Evolutionary conservation across 2,797 vertebrate genomes (phyloP).

Genomic region (Zalophus californianus): DNA sequence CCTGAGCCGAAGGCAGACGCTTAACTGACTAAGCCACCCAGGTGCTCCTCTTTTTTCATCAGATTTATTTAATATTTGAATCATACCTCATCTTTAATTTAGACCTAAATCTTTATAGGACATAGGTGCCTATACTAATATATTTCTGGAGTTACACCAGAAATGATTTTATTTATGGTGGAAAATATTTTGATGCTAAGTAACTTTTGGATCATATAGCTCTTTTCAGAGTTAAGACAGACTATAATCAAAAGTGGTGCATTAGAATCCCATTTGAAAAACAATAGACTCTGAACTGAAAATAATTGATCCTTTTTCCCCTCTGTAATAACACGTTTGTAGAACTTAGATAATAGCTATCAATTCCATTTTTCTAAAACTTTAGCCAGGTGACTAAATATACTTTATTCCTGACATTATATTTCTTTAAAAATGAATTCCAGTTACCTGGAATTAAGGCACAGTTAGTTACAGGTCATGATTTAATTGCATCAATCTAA

Average conservation of each 20-base stretch:
- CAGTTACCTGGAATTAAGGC: constrained; percentile 54
- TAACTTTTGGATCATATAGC: not conserved
- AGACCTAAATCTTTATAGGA: constrained; percentile 8
- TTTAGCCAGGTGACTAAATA: constrained; percentile 38
- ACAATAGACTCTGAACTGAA: not conserved
- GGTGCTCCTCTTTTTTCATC: not conserved
- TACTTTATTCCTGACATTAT: not conserved
- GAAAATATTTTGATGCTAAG: not conserved
- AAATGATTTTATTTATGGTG: not conserved
- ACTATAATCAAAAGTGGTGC: constrained; percentile 23
- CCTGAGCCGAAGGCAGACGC: no score
- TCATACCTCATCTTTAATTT: constrained; percentile 18
- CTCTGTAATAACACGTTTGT: not conserved
- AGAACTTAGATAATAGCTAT: constrained; percentile 12
- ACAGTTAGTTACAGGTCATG: constrained; percentile 65
- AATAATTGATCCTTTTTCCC: not conserved
- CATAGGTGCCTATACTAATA: not conserved
- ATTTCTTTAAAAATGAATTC: constrained; percentile 50
- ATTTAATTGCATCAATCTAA: constrained; percentile 59
- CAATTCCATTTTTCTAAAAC: constrained; percentile 51
- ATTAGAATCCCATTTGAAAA: constrained; percentile 29
- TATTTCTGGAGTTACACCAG: constrained; percentile 18
- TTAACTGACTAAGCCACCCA: no score
- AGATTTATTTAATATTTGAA: constrained; percentile 17
- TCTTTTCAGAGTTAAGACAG: constrained; percentile 54